Conservation (phyloP, 2,797 vertebrate species). For the Ispidina picta region DNA sequence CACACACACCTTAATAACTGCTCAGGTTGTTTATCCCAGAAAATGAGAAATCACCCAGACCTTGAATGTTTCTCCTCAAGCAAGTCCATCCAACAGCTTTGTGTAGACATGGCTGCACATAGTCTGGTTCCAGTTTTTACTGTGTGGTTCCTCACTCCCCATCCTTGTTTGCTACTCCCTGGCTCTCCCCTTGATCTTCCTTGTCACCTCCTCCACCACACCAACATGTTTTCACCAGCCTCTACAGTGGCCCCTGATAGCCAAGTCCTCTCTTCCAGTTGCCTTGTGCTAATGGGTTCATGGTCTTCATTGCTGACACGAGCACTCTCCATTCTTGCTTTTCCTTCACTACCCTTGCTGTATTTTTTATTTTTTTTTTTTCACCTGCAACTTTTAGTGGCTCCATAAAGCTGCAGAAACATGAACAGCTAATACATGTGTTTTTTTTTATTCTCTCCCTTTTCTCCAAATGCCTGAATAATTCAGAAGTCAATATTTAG, state of each 20-base stretch:
- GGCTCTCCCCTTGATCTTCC: background rate
- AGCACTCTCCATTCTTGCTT: background rate
- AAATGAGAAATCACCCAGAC: background rate
- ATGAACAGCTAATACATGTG: background rate
- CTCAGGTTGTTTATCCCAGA: background rate
- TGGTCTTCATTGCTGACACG: accelerated
- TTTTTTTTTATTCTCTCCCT: background rate
- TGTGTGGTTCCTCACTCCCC: accelerated
- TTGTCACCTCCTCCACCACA: accelerated
- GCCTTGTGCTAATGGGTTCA: background rate
- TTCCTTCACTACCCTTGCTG: background rate
- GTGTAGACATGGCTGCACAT: background rate
- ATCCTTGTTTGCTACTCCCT: background rate
- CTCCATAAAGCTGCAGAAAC: background rate
- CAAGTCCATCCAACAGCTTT: background rate
- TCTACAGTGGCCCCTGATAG: background rate
- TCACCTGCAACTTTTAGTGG: background rate
- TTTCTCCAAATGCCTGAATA: background rate
- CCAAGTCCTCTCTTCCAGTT: background rate
- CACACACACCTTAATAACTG: background rate
- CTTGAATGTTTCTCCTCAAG: background rate
- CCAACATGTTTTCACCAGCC: background rate
- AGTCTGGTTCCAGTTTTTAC: background rate
- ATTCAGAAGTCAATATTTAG: background rate
- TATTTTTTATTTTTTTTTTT: background rate